A percentile compares a stretch with the other conserved stretches of the same genome.
Evolutionary conservation across 2,888 invertebrate species (phyloP).

Genomic region (Pinctada fucata): DNA sequence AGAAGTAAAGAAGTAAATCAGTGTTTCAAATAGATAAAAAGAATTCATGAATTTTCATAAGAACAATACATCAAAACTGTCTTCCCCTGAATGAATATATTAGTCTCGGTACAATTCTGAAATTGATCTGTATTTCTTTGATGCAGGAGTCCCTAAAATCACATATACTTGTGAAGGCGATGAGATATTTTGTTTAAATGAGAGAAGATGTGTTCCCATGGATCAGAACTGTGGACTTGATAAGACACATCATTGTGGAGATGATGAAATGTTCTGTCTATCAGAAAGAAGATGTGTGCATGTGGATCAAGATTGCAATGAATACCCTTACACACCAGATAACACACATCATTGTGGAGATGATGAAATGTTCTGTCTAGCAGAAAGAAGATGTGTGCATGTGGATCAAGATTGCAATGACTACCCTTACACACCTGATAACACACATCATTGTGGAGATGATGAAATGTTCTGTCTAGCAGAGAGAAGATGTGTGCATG

Average conservation of each 20-base stretch:
- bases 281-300: background rate
- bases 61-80: too few species aligned
- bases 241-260: background rate
- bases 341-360: slow-evolving; percentile 2
- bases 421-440: background rate
- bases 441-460: background rate
- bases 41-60: too few species aligned
- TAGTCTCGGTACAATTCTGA: too few species aligned
- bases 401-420: slow-evolving; percentile 1
- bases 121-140: too few species aligned
- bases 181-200: slow-evolving; percentile 10
- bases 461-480: slow-evolving; percentile 11
- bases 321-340: background rate
- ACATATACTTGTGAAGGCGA: background rate
- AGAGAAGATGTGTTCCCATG: slow-evolving; percentile 9
- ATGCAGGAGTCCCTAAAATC: too few species aligned
- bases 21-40: too few species aligned
- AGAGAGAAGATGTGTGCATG: slow-evolving; percentile 6
- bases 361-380: slow-evolving; percentile 29
- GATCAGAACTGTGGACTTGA: background rate
- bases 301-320: background rate
- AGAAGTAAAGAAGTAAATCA: too few species aligned
- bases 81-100: too few species aligned
- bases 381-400: slow-evolving; percentile 10
- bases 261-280: slow-evolving; percentile 5